Evolutionary conservation across 2,888 invertebrate genomes (phyloP).

Genomic region (Dryobota labecula): DNA sequence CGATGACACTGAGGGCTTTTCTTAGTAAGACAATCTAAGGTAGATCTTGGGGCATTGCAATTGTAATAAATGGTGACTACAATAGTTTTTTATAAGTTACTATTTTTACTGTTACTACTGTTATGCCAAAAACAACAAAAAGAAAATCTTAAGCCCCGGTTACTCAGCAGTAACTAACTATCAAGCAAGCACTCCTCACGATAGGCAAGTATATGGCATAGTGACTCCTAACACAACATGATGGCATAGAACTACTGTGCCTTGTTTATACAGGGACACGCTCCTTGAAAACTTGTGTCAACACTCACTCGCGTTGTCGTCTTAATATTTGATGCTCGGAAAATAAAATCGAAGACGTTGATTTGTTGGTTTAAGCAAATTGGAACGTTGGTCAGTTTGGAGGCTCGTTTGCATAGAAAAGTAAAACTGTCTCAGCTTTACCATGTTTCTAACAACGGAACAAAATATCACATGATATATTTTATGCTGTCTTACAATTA

Average conservation of each 20-base stretch:
- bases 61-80: too few relatives aligned
- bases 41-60: too few relatives aligned
- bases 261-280: slow-evolving; percentile 48
- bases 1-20: background rate
- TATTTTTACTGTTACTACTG: too few relatives aligned
- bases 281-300: slow-evolving; percentile 49
- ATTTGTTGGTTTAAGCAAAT: slow-evolving; percentile 54
- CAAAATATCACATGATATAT: background rate
- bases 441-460: background rate
- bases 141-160: slow-evolving; percentile 10
- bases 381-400: slow-evolving; percentile 53
- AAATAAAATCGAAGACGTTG: slow-evolving; percentile 45
- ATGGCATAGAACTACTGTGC: slow-evolving; percentile 17
- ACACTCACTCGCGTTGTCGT: slow-evolving; percentile 47
- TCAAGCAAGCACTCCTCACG: slow-evolving; percentile 20
- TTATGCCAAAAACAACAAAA: background rate
- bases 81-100: background rate
- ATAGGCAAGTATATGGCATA: slow-evolving; percentile 29
- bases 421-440: background rate
- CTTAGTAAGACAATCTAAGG: background rate
- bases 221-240: slow-evolving; percentile 35
- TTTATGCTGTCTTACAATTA: background rate
- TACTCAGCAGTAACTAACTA: slow-evolving; percentile 21
- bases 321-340: slow-evolving; percentile 56
- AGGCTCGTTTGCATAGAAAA: slow-evolving; percentile 22